phyloP scores from a whole-genome alignment of 2,888 invertebrate genomes.

The Chironomus tentans region DNA sequence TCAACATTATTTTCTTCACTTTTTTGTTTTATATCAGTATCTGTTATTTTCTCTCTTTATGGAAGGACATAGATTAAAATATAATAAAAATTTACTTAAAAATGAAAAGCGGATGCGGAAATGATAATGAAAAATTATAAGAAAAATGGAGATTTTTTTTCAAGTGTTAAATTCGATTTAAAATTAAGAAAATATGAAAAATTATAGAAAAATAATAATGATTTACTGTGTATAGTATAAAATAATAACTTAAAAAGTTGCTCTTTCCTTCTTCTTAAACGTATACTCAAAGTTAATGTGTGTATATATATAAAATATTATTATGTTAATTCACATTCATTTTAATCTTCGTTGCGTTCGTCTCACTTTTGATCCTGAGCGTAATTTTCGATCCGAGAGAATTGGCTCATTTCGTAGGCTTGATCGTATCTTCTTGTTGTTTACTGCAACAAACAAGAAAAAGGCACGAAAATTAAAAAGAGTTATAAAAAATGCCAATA shows the following conservation, averaged over 20 bases:
- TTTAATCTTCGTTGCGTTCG: constrained; percentile 15
- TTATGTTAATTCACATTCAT: background rate
- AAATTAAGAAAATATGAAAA: background rate
- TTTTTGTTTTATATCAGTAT: background rate
- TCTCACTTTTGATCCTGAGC: constrained; percentile 29
- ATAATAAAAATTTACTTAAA: background rate
- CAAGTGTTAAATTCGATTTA: background rate
- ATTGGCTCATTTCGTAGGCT: constrained; percentile 23
- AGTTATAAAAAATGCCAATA: background rate
- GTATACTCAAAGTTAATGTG: background rate
- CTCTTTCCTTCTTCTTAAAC: background rate
- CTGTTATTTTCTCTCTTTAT: background rate
- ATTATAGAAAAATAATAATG: background rate
- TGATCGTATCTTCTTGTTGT: constrained; percentile 15
- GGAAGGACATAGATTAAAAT: background rate
- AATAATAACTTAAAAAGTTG: background rate
- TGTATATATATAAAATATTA: background rate
- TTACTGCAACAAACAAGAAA: background rate
- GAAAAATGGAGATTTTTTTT: background rate
- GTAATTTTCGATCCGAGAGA: constrained; percentile 30
- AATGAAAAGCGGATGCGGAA: background rate
- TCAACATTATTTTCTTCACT: background rate
- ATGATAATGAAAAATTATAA: background rate
- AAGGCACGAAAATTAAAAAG: background rate
- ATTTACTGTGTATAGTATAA: background rate